Conservation (phyloP, 1,140 invertebrate genomes). For the Arion vulgaris region DNA sequence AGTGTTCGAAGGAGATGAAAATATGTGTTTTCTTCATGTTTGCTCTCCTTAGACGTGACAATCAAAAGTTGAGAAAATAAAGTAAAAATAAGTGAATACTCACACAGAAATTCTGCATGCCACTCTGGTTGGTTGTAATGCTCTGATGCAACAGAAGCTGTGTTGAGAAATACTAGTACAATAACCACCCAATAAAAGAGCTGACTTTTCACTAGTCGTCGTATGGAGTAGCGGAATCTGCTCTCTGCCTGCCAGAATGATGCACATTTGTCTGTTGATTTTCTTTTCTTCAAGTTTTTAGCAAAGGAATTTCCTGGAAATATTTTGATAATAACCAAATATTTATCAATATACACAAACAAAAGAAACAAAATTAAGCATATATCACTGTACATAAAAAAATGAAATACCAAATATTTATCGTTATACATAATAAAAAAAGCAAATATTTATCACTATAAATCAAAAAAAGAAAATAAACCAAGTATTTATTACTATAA, state of each 20-base stretch:
- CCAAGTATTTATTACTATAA: too few relatives aligned
- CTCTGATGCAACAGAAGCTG: conserved; percentile 97
- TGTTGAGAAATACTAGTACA: conserved; percentile 99
- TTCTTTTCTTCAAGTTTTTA: conserved; percentile 53
- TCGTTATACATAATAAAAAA: too few relatives aligned
- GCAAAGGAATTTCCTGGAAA: conserved; percentile 70
- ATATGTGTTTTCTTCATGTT: too few relatives aligned
- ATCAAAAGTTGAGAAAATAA: too few relatives aligned
- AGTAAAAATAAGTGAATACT: too few relatives aligned
- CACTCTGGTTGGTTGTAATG: conserved; percentile 96
- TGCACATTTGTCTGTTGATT: conserved; percentile 57
- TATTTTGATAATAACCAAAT: not conserved
- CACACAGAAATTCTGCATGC: conserved; percentile 97
- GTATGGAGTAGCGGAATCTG: conserved; percentile 78
- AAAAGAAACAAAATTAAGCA: not conserved
- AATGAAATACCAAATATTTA: not conserved
- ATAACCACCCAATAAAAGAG: conserved; percentile 99
- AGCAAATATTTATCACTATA: too few relatives aligned
- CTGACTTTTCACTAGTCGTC: conserved; percentile 95
- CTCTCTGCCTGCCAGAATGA: conserved; percentile 96
- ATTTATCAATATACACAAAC: too few relatives aligned
- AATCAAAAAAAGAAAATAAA: too few relatives aligned
- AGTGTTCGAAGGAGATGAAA: too few relatives aligned
- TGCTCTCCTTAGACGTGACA: too few relatives aligned
- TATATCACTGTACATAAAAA: not conserved